Conservation (phyloP, 2,113 vertebrate genomes). For the Campylomormyrus tamandua region DNA sequence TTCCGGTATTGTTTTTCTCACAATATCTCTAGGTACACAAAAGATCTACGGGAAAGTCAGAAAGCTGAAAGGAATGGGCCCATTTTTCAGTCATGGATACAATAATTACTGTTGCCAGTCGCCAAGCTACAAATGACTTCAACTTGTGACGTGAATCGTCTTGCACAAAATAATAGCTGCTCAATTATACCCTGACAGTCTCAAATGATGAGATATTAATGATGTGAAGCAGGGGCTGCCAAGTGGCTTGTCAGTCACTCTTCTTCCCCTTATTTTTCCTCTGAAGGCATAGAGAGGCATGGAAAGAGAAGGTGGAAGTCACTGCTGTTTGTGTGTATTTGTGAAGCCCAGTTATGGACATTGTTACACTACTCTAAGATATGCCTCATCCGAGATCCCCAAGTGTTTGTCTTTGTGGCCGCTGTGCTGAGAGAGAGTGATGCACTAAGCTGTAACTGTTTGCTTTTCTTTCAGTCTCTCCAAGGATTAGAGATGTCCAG, state of each 20-base stretch:
- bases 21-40: background rate
- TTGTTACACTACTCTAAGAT: background rate
- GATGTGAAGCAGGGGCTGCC: background rate
- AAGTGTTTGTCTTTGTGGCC: background rate
- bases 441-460: background rate
- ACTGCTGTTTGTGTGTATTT: background rate
- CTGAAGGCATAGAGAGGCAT: background rate
- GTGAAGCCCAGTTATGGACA: background rate
- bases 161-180: slow-evolving; percentile 9
- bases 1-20: background rate
- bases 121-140: slow-evolving; percentile 5
- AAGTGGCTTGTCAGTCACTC: slow-evolving; percentile 1
- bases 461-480: background rate
- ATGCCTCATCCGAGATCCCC: background rate
- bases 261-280: background rate
- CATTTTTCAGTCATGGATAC: slow-evolving; percentile 14
- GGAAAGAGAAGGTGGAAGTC: background rate
- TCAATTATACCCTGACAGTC: slow-evolving; percentile 17
- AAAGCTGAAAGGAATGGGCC: background rate
- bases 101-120: slow-evolving; percentile 15
- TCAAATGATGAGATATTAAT: slow-evolving; percentile 19
- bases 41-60: background rate
- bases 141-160: slow-evolving; percentile 3
- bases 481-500: background rate
- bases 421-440: background rate